Conservation (phyloP, 2,113 vertebrate genomes). For the Chlorocebus sabaeus region DNA sequence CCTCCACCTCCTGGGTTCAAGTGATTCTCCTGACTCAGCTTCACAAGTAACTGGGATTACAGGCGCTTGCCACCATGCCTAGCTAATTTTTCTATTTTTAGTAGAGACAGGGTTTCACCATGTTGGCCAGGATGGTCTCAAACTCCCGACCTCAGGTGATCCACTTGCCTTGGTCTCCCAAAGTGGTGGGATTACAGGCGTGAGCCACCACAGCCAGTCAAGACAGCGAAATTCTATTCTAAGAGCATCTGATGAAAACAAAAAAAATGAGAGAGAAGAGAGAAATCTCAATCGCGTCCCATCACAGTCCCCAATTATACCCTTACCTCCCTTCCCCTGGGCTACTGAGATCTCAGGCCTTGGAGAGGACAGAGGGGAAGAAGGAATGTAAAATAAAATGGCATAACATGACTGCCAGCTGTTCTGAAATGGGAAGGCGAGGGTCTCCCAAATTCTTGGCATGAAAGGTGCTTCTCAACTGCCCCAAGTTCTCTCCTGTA, state of each 20-base stretch:
- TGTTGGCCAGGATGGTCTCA: too few species aligned
- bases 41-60: too few species aligned
- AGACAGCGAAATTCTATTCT: too few species aligned
- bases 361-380: neutral
- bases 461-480: neutral
- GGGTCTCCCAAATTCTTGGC: neutral
- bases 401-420: too few species aligned
- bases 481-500: neutral
- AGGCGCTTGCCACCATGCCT: rapidly evolving
- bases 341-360: neutral
- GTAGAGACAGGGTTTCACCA: too few species aligned
- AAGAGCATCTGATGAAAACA: neutral
- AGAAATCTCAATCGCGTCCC: neutral
- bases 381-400: neutral
- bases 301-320: neutral
- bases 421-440: neutral
- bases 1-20: too few species aligned
- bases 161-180: too few species aligned
- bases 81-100: too few species aligned
- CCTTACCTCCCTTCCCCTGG: neutral
- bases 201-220: too few species aligned
- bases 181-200: too few species aligned
- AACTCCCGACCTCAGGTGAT: too few species aligned
- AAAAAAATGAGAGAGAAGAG: neutral
- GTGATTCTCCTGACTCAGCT: too few species aligned